Conservation (phyloP, 2,113 vertebrate genomes). For the Sinosuthora webbiana region DNA sequence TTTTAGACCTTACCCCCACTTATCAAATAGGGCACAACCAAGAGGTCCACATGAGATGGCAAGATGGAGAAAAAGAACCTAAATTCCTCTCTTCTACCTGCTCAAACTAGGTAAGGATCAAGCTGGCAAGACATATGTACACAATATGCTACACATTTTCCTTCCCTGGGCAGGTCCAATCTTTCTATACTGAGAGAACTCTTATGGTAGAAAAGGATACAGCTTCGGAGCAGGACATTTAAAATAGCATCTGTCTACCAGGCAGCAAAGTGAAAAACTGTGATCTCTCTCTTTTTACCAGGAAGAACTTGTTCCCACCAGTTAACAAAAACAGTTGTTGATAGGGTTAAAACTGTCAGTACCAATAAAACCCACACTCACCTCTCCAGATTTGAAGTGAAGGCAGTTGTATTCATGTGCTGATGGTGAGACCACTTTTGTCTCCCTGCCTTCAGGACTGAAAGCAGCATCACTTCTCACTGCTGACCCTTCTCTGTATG, state of each 20-base stretch:
- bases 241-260: neutral
- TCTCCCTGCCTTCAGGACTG: neutral
- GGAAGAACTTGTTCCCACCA: neutral
- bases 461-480: neutral
- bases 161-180: neutral
- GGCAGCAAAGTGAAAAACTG: neutral
- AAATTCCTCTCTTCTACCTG: neutral
- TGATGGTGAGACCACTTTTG: neutral
- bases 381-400: neutral
- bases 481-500: neutral
- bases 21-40: neutral
- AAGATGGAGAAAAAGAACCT: neutral
- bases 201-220: neutral
- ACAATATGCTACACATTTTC: accelerated
- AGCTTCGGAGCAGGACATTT: neutral
- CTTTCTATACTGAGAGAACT: neutral
- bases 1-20: neutral
- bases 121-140: neutral
- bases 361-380: neutral
- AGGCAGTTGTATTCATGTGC: accelerated
- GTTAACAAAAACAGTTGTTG: neutral
- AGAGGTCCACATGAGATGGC: neutral
- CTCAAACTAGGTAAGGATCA: neutral
- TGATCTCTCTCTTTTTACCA: neutral
- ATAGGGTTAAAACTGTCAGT: neutral